phyloP scores from a whole-genome alignment of 30 jellyfish, hydroid and myxozoan species.

The Turritopsis dohrnii region DNA sequence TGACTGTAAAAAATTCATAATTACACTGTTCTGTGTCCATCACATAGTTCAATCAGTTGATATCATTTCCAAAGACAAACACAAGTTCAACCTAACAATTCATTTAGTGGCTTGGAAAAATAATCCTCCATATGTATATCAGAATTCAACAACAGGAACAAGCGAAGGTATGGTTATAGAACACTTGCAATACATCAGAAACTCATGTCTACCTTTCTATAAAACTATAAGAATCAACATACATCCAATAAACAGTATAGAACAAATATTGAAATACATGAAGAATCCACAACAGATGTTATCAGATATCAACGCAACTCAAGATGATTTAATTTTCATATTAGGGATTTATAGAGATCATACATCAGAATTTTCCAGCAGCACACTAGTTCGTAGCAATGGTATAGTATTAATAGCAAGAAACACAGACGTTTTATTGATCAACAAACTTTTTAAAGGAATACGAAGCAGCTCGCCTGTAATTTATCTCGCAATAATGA shows the following conservation, averaged over 20 bases:
- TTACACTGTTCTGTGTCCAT: background rate
- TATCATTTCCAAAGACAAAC: background rate
- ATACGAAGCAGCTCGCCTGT: background rate
- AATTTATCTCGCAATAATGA: background rate
- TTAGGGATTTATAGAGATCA: background rate
- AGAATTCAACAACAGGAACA: background rate
- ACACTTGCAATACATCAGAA: background rate
- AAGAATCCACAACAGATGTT: background rate
- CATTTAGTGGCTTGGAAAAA: background rate
- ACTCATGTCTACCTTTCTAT: background rate
- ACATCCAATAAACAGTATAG: background rate
- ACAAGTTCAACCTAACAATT: background rate
- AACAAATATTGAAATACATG: background rate
- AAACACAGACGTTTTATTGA: background rate
- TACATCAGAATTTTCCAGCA: background rate
- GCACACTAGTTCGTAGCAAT: background rate
- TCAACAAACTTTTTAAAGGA: slow-evolving; percentile 1
- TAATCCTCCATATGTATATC: background rate
- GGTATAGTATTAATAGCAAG: background rate
- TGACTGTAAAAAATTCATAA: background rate
- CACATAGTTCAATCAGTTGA: background rate
- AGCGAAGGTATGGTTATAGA: background rate
- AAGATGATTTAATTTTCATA: background rate
- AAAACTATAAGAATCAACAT: background rate
- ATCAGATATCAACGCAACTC: background rate